Conservation (phyloP, 2,113 vertebrate genomes). For the Kryptolebias marmoratus region DNA sequence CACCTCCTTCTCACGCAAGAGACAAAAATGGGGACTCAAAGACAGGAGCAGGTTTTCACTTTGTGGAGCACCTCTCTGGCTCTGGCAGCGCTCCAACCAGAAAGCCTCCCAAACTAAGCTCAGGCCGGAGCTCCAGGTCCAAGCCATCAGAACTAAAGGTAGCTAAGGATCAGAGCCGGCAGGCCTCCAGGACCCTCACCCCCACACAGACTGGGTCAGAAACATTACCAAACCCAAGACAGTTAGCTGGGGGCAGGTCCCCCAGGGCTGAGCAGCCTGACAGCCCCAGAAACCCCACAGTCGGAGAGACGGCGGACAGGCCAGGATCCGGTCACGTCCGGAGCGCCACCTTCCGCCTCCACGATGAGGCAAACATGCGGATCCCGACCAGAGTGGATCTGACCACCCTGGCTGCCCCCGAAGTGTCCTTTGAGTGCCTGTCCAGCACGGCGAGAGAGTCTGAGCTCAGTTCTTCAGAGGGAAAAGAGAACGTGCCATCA, state of each 20-base stretch:
- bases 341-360: slow-evolving; percentile 81
- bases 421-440: slow-evolving; percentile 73
- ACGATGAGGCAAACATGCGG: slow-evolving; percentile 87
- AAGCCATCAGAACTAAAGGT: slow-evolving; percentile 89
- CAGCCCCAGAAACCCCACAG: slow-evolving; percentile 52
- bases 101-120: slow-evolving; percentile 85
- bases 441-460: slow-evolving; percentile 69
- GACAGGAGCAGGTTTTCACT: slow-evolving; percentile 80
- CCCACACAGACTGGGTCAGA: slow-evolving; percentile 73
- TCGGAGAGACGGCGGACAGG: slow-evolving; percentile 69
- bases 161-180: slow-evolving; percentile 83
- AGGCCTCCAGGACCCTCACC: slow-evolving; percentile 80
- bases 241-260: slow-evolving; percentile 79
- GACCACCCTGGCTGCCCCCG: slow-evolving; percentile 69
- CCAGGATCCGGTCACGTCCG: slow-evolving; percentile 74
- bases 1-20: neutral
- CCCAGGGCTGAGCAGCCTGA: slow-evolving; percentile 70
- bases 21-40: slow-evolving; percentile 61
- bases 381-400: slow-evolving; percentile 82
- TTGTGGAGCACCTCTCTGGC: slow-evolving; percentile 81
- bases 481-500: slow-evolving; percentile 71
- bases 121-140: slow-evolving; percentile 81
- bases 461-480: slow-evolving; percentile 76
- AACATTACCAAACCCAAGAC: slow-evolving; percentile 58
- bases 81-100: slow-evolving; percentile 66